Percentiles rank a stretch among this genome's conserved stretches.
These are phyloP conservation scores for Sapayoa aenigma DNA, from an alignment of 2,113 vertebrate genomes.

Conservation along the genomic window DNA sequence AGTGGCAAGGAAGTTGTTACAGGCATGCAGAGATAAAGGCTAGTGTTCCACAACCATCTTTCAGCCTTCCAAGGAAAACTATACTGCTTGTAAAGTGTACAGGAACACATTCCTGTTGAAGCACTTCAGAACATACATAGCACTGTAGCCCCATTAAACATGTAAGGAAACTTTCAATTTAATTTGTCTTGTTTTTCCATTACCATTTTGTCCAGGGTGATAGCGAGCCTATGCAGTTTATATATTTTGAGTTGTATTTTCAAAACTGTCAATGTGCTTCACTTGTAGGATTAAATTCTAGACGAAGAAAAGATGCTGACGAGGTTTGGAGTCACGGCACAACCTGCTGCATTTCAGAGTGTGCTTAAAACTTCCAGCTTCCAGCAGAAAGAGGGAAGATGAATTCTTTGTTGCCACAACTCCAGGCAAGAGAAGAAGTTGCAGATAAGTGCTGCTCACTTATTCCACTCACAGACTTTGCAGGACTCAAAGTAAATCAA, in stretches of 20 bases:
- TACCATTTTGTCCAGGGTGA: not conserved
- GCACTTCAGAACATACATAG: not conserved
- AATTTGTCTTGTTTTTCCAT: not conserved
- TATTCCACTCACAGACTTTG: not conserved
- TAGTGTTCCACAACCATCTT: not conserved
- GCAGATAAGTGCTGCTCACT: not conserved
- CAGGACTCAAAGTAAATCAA: not conserved
- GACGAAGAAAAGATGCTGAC: not conserved
- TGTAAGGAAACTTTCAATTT: not conserved
- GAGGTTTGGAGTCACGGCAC: not conserved
- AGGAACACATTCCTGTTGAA: not conserved
- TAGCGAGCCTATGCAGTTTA: not conserved
- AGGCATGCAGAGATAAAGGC: not conserved
- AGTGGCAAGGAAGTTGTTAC: not conserved
- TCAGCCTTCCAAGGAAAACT: not conserved
- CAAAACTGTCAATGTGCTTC: not conserved
- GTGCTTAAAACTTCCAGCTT: not conserved
- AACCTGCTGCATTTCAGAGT: not conserved
- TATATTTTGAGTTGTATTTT: not conserved
- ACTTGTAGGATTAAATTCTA: not conserved
- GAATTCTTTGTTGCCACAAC: not conserved
- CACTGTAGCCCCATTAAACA: not conserved
- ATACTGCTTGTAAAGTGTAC: not conserved
- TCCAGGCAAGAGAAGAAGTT: not conserved
- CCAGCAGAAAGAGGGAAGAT: not conserved